These are phyloP conservation scores for Lasiurus cinereus DNA, from an alignment of 2,113 vertebrate genomes.

Conservation along the genomic window DNA sequence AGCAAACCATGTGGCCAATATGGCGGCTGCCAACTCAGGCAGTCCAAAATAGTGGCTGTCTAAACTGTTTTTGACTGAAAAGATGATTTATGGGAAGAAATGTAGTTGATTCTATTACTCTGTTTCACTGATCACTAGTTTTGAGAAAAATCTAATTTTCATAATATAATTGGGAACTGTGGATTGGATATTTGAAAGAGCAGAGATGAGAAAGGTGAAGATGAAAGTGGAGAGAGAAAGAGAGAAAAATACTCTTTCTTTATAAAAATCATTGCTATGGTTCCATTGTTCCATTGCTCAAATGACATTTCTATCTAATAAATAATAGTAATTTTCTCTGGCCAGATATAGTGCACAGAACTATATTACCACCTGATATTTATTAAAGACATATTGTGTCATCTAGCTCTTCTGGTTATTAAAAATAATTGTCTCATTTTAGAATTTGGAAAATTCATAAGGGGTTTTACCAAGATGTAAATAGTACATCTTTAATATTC, in stretches of 20 bases:
- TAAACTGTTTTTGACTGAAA: no score
- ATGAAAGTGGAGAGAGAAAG: no score
- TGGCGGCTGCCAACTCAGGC: no score
- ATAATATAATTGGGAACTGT: neutral
- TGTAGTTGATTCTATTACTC: neutral
- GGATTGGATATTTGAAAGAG: neutral
- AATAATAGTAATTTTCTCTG: neutral
- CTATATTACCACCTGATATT: neutral
- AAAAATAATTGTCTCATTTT: neutral
- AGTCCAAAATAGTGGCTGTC: no score
- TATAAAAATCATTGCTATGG: neutral
- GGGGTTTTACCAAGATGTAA: neutral
- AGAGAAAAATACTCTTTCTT: no score
- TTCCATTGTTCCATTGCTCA: neutral
- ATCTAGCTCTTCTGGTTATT: neutral
- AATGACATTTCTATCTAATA: neutral
- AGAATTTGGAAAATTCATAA: neutral
- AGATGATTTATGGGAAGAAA: neutral
- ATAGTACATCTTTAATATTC: neutral
- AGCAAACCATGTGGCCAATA: no score
- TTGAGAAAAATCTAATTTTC: neutral
- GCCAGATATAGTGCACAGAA: neutral
- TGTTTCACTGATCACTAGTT: neutral
- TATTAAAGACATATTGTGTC: neutral
- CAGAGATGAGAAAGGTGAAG: neutral